A percentile compares a stretch with the other conserved stretches of the same genome.
Evolutionary conservation across 1,140 invertebrate species (phyloP).

Genomic region (Diorhabda elongata): DNA sequence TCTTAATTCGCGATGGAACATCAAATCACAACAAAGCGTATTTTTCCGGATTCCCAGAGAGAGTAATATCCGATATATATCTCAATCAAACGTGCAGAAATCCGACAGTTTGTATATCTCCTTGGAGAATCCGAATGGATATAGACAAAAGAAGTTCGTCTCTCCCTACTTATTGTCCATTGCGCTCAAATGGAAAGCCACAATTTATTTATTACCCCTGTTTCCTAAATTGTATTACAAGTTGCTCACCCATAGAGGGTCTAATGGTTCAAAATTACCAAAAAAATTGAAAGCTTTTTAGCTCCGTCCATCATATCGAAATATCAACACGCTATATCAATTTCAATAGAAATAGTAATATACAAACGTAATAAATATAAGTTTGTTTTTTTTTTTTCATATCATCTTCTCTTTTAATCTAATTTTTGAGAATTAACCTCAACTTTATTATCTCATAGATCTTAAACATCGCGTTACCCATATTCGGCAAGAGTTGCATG

Average conservation of each 20-base stretch:
- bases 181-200: slow-evolving; percentile 27
- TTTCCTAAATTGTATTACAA: slow-evolving; percentile 22
- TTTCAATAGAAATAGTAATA: too few species aligned
- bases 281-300: slow-evolving; percentile 12
- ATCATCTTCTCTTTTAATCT: too few species aligned
- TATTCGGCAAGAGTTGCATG: slow-evolving; percentile 23
- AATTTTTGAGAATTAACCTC: too few species aligned
- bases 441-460: background rate
- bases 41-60: slow-evolving; percentile 20
- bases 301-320: too few species aligned
- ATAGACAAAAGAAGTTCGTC: slow-evolving; percentile 27
- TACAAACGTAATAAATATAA: too few species aligned
- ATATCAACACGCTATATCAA: too few species aligned
- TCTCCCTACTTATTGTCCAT: slow-evolving; percentile 23
- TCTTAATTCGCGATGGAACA: background rate
- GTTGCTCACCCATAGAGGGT: slow-evolving; percentile 8
- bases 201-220: slow-evolving; percentile 31
- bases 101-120: slow-evolving; percentile 33
- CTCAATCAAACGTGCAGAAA: slow-evolving; percentile 30
- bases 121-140: slow-evolving; percentile 26
- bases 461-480: slow-evolving; percentile 9
- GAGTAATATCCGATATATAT: slow-evolving; percentile 25
- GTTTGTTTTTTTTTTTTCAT: too few species aligned
- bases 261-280: slow-evolving; percentile 12
- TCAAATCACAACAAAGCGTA: slow-evolving; percentile 17